phyloP scores from a whole-genome alignment of 1,140 invertebrate species.

The Penaeus japonicus region DNA sequence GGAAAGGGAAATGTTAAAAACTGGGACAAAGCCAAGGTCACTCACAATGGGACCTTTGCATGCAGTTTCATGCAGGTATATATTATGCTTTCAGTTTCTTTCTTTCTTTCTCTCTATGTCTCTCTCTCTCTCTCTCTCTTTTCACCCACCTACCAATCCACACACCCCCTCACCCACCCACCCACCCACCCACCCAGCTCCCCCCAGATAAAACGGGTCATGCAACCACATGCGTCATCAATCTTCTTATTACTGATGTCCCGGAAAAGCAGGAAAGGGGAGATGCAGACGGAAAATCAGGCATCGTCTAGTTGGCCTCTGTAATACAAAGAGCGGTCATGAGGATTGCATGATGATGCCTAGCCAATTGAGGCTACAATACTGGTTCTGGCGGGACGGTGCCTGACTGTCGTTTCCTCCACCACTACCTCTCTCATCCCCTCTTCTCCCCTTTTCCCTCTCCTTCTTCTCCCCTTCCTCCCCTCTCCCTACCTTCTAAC shows the following conservation, averaged over 20 bases:
- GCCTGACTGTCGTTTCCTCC: too few species aligned
- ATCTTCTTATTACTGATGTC: too few species aligned
- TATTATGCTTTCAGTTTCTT: not conserved
- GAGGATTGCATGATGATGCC: not conserved
- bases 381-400: too few species aligned
- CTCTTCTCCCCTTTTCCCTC: too few species aligned
- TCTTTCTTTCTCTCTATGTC: not conserved
- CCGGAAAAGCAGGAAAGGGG: too few species aligned
- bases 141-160: too few species aligned
- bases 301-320: not conserved
- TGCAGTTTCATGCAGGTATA: too few species aligned
- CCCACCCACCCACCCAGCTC: not conserved
- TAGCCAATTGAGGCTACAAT: too few species aligned
- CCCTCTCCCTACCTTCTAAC: not conserved
- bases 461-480: not conserved
- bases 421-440: not conserved
- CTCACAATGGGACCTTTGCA: not conserved
- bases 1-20: not conserved
- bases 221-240: too few species aligned
- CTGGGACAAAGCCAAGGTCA: not conserved
- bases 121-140: not conserved
- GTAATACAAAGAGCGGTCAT: not conserved
- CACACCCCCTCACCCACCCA: not conserved
- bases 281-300: not conserved
- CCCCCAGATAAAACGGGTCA: too few species aligned